Conservation (phyloP, 2,113 vertebrate species). For the Halichoeres trimaculatus region DNA sequence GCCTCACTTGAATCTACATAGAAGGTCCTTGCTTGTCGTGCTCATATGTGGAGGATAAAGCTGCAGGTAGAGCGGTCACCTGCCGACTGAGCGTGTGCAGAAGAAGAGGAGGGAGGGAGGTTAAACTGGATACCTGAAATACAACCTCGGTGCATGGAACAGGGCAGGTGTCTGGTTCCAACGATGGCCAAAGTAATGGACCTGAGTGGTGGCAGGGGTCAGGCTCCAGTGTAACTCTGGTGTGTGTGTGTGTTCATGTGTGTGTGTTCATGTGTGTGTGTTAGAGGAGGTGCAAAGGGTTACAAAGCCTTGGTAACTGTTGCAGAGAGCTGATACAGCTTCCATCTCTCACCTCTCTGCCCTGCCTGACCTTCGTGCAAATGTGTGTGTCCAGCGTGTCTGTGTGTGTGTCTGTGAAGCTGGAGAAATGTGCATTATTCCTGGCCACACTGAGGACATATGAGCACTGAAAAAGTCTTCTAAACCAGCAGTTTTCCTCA, state of each 20-base stretch:
- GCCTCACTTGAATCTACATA: conserved; percentile 31
- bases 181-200: conserved; percentile 51
- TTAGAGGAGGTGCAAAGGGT: conserved; percentile 11
- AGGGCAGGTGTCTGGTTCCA: conserved; percentile 66
- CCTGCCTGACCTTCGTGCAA: conserved; percentile 50
- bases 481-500: conserved; percentile 22
- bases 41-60: conserved; percentile 8
- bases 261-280: conserved; percentile 31
- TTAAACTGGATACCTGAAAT: conserved; percentile 75
- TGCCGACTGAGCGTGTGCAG: conserved; percentile 46
- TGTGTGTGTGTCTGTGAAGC: conserved; percentile 1
- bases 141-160: conserved; percentile 55
- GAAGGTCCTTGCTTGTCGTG: background rate
- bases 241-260: no score
- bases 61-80: conserved; percentile 25
- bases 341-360: conserved; percentile 59
- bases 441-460: conserved; percentile 4
- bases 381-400: conserved; percentile 6
- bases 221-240: conserved; percentile 12
- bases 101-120: conserved; percentile 11
- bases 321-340: conserved; percentile 49
- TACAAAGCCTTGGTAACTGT: conserved; percentile 57
- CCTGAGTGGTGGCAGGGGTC: conserved; percentile 15
- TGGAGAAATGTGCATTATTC: background rate
- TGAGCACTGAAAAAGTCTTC: conserved; percentile 13